phyloP scores from a whole-genome alignment of 2,797 vertebrate species.

The Takifugu rubripes region DNA sequence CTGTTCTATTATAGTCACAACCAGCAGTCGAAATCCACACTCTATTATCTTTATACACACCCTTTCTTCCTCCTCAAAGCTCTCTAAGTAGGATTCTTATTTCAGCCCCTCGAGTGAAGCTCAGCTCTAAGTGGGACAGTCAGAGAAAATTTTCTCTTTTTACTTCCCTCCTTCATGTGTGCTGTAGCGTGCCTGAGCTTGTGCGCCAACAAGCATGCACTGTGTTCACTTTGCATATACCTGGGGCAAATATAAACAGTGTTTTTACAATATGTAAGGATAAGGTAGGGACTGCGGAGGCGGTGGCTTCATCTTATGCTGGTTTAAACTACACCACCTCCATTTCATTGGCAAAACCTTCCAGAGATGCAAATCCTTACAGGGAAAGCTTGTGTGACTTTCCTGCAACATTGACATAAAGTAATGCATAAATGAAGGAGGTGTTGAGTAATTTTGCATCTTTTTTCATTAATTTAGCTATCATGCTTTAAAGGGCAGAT shows the following conservation, averaged over 20 bases:
- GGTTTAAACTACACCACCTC: too few relatives aligned
- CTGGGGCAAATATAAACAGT: too few relatives aligned
- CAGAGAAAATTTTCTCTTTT: conserved; percentile 60
- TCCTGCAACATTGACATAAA: too few relatives aligned
- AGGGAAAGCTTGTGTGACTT: not conserved
- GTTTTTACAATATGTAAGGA: too few relatives aligned
- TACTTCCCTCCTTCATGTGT: conserved; percentile 15
- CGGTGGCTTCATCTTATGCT: too few relatives aligned
- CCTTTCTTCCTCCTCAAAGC: conserved; percentile 18
- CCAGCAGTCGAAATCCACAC: conserved; percentile 29
- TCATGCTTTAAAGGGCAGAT: not conserved
- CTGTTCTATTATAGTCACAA: conserved; percentile 5
- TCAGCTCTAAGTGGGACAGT: conserved; percentile 66
- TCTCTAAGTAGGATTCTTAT: conserved; percentile 57
- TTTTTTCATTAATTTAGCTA: not conserved
- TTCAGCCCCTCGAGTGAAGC: conserved; percentile 64
- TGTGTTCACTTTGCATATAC: not conserved
- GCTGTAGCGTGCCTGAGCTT: conserved; percentile 1
- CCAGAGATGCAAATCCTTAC: not conserved
- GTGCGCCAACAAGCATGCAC: not conserved
- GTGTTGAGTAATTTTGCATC: too few relatives aligned
- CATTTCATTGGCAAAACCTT: not conserved
- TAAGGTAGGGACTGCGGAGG: too few relatives aligned
- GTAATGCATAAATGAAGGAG: too few relatives aligned
- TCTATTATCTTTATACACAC: conserved; percentile 23